Evolutionary conservation across 2,888 invertebrate species (phyloP), one percentile per base, ranked within the genome.

Genomic region (Tetranychus piercei): DNA sequence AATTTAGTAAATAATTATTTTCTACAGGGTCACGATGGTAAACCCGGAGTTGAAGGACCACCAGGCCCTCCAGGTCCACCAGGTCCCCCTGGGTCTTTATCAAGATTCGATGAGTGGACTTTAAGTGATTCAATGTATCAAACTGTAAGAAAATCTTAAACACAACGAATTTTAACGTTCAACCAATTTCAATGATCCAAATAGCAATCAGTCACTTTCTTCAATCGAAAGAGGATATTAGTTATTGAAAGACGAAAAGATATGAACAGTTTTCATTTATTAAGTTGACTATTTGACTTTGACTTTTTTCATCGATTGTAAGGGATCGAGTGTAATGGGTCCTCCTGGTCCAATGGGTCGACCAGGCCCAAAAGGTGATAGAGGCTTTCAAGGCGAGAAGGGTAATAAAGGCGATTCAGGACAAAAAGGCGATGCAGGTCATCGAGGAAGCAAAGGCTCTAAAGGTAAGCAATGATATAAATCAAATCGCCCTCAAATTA

Each of bases 21-120:
- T 55, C 7, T 55, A 15, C 55, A 55, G 55, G 55, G 55, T 1
- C 9, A 6, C 2, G 55, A 55, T 15, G 69, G 69, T 18, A 20
- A 22, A 22, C 11, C 18, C 8, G 69, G 69, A 20, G 18, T 23
- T 20, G 22, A 20, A 7, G 69, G 69, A 8, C 69, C 69, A 11
- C 20, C 22, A 69, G 69, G 69, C 1, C 74, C 74, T 66, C 81
- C 81, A 4, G 82, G 82, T 8, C 80, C 81, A 6, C 80, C 81
- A 44, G 82, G 82, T 34, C 79, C 80, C 44, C 77, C 76, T 44
- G 78, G 82, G 79, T 76, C 69, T 20, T 23, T 69, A 23, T 23
- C 69, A 1, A 69, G 69, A 22, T 69, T 69, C 20, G 22, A 69
- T 23, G 69, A 69, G 9, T 20, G 34, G 20, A 23, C 22, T 20